Conservation (phyloP, 2,888 invertebrate genomes). For the Drosophila cracens region DNA sequence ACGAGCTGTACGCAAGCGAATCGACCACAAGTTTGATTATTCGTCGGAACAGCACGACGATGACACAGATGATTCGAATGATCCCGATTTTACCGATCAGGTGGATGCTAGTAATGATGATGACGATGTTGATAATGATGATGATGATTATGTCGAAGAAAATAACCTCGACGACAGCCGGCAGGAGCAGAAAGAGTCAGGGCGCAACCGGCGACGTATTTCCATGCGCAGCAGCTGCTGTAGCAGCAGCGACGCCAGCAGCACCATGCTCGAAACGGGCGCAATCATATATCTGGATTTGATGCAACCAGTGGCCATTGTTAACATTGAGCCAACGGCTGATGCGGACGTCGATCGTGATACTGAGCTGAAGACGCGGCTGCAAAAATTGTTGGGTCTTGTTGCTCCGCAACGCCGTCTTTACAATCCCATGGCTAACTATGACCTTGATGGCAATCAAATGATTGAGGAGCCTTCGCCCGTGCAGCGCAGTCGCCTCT, state of each 20-base stretch:
- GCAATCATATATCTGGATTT: constrained; percentile 55
- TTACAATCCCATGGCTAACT: too few species aligned
- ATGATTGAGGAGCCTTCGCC: constrained; percentile 1
- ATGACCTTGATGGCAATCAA: constrained; percentile 22
- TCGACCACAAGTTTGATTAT: constrained; percentile 62
- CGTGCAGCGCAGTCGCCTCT: constrained; percentile 7
- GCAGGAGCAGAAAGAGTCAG: constrained; percentile 6
- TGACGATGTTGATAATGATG: neutral
- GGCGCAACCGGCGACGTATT: constrained; percentile 22
- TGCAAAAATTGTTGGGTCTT: too few species aligned
- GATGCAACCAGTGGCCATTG: constrained; percentile 39
- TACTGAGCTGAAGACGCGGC: constrained; percentile 34
- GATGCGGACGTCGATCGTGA: constrained; percentile 44
- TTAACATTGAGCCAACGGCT: constrained; percentile 26
- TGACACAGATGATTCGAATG: constrained; percentile 10
- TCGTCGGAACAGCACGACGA: constrained; percentile 41
- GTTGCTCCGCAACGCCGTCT: too few species aligned
- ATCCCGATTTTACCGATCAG: constrained; percentile 12
- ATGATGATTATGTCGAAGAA: constrained; percentile 2
- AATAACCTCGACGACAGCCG: constrained; percentile 25
- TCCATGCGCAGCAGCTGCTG: constrained; percentile 24
- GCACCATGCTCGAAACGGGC: constrained; percentile 1
- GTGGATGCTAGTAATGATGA: constrained; percentile 7
- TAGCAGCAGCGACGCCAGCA: constrained; percentile 13
- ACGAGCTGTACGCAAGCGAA: constrained; percentile 49